Conservation (phyloP, 2,797 vertebrate genomes). For the Adelosebastes latens region DNA sequence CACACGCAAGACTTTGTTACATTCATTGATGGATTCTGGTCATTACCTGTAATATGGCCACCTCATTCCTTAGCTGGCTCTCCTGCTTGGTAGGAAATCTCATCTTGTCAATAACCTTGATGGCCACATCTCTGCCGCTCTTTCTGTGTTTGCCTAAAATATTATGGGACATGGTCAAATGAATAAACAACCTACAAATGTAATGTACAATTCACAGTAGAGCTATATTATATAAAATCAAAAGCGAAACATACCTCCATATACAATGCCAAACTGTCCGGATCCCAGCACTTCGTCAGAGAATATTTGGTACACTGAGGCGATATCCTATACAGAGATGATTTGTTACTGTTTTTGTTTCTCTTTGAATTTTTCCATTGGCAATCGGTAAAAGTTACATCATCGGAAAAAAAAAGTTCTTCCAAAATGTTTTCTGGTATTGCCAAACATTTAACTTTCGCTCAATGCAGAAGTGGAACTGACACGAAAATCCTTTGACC, state of each 20-base stretch:
- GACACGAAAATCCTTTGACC: conserved; percentile 21
- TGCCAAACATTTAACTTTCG: conserved; percentile 61
- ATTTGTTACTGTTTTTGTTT: conserved; percentile 38
- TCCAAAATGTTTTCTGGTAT: conserved; percentile 40
- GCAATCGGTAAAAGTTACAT: conserved; percentile 18
- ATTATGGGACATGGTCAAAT: neutral
- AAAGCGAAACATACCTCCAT: conserved; percentile 87
- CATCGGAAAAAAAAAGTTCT: conserved; percentile 6
- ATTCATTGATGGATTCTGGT: neutral
- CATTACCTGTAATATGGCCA: conserved; percentile 96
- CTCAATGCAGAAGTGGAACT: conserved; percentile 60
- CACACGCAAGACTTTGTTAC: neutral
- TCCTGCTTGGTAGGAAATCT: conserved; percentile 98
- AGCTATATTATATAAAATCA: neutral
- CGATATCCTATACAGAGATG: conserved; percentile 89
- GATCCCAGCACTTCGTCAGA: conserved; percentile 98
- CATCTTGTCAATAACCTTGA: conserved; percentile 99
- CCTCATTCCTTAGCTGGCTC: conserved; percentile 97
- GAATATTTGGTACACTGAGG: conserved; percentile 98
- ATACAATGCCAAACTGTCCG: conserved; percentile 98
- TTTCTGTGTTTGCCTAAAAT: conserved; percentile 94
- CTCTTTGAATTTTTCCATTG: conserved; percentile 11
- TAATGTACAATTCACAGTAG: neutral
- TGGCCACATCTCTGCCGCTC: conserved; percentile 97
- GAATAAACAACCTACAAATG: neutral